Conservation (phyloP, 2,113 vertebrate genomes). For the Melanostigma gelatinosum region DNA sequence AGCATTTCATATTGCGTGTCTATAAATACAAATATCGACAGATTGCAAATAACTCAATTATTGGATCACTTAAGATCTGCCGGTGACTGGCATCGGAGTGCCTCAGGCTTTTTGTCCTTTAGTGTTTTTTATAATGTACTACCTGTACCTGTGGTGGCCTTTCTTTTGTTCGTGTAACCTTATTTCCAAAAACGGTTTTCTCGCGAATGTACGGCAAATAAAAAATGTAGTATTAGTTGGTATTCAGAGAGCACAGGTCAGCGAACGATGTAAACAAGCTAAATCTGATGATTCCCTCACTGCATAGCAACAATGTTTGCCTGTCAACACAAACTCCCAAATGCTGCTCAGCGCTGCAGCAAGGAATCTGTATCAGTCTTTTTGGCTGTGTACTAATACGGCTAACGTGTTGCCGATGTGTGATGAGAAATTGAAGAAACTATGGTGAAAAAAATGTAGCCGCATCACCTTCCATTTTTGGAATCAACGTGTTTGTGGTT, state of each 20-base stretch:
- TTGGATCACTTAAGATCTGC: slow-evolving; percentile 8
- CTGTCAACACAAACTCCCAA: slow-evolving; percentile 39
- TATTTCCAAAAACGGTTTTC: background rate
- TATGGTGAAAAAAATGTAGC: background rate
- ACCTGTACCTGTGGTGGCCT: background rate
- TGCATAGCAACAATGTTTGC: slow-evolving; percentile 67
- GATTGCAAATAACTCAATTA: slow-evolving; percentile 10
- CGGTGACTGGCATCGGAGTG: slow-evolving; percentile 1
- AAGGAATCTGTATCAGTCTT: slow-evolving; percentile 25
- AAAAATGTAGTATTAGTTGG: background rate
- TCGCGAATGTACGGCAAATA: background rate
- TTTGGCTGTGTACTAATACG: slow-evolving; percentile 33
- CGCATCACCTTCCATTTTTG: background rate
- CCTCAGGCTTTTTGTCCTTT: background rate
- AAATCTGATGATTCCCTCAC: slow-evolving; percentile 9
- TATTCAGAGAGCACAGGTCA: background rate
- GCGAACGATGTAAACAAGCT: background rate
- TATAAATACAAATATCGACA: background rate
- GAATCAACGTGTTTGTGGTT: background rate
- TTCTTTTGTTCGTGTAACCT: background rate
- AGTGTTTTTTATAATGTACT: background rate
- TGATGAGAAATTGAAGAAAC: slow-evolving; percentile 49
- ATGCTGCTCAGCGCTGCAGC: slow-evolving; percentile 17
- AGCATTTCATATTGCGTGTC: background rate
- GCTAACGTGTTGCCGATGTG: slow-evolving; percentile 56